These are phyloP conservation scores for Antheraea assamensis DNA, from an alignment of 2,888 invertebrate species.

Conservation along the genomic window DNA sequence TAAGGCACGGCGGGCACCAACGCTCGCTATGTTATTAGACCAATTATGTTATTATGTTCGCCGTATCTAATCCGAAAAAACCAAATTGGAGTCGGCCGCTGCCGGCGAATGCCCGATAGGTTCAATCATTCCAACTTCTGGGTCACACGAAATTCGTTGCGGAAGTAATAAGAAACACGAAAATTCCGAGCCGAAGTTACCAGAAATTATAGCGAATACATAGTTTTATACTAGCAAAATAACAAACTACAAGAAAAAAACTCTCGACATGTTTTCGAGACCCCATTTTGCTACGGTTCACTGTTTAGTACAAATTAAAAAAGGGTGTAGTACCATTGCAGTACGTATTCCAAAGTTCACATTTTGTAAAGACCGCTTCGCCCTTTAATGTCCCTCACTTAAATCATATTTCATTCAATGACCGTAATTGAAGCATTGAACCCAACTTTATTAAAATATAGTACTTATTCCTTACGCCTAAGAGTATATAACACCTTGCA, in stretches of 20 bases:
- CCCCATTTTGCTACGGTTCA: slow-evolving; percentile 71
- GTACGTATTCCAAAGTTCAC: slow-evolving; percentile 79
- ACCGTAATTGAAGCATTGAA: slow-evolving; percentile 77
- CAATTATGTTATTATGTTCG: slow-evolving; percentile 82
- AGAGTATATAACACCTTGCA: slow-evolving; percentile 63
- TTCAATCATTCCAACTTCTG: slow-evolving; percentile 78
- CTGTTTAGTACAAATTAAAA: slow-evolving; percentile 79
- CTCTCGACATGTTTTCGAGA: slow-evolving; percentile 51
- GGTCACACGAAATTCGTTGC: slow-evolving; percentile 82
- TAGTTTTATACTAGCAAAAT: slow-evolving; percentile 46
- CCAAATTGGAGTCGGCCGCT: slow-evolving; percentile 80
- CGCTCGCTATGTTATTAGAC: slow-evolving; percentile 77
- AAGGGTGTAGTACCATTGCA: slow-evolving; percentile 72
- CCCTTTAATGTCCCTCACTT: slow-evolving; percentile 82
- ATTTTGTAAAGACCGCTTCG: slow-evolving; percentile 75
- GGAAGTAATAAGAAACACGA: slow-evolving; percentile 82
- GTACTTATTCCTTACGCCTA: slow-evolving; percentile 54
- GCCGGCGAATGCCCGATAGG: slow-evolving; percentile 79
- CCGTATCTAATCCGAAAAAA: slow-evolving; percentile 82
- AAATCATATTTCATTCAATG: slow-evolving; percentile 81
- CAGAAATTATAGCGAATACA: slow-evolving; percentile 68
- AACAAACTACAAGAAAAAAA: slow-evolving; percentile 27
- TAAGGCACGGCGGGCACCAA: slow-evolving; percentile 75
- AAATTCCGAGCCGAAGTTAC: slow-evolving; percentile 66
- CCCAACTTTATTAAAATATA: slow-evolving; percentile 58